These are phyloP conservation scores for Coregonus sp. DNA, from an alignment of 2,797 vertebrate genomes.

Conservation along the genomic window DNA sequence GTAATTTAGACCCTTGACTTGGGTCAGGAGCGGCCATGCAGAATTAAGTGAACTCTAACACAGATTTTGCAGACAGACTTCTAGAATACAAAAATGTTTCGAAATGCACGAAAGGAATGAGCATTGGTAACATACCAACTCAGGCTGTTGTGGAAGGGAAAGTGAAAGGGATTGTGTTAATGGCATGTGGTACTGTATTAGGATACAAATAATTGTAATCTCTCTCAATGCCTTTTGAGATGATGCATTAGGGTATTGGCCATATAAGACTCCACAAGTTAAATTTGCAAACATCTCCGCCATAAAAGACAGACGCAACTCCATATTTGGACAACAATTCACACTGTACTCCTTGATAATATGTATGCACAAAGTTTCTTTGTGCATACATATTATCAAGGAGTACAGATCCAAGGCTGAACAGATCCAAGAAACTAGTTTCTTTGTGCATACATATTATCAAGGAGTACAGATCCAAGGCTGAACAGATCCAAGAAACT, in stretches of 20 bases:
- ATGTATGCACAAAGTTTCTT: background rate
- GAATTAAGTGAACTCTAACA: slow-evolving; percentile 25
- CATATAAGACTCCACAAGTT: background rate
- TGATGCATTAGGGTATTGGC: background rate
- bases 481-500: too few relatives aligned
- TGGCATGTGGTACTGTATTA: background rate
- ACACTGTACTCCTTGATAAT: background rate
- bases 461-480: too few relatives aligned
- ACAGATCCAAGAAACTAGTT: too few relatives aligned
- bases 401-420: too few relatives aligned
- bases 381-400: background rate
- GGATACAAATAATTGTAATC: background rate
- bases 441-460: too few relatives aligned
- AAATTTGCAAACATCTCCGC: background rate
- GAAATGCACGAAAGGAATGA: background rate
- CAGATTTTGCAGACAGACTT: slow-evolving; percentile 25
- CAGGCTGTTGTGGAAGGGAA: background rate
- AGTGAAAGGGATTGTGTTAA: background rate
- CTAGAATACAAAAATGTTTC: background rate
- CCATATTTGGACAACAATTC: background rate
- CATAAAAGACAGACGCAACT: background rate
- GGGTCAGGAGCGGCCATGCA: slow-evolving; percentile 47
- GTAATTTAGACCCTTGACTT: background rate
- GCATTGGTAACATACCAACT: background rate
- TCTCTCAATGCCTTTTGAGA: background rate